Percentiles rank a stretch among this genome's conserved stretches.
These are phyloP conservation scores for Myotis myotis DNA, from an alignment of 2,797 vertebrate genomes.

Conservation along the genomic window DNA sequence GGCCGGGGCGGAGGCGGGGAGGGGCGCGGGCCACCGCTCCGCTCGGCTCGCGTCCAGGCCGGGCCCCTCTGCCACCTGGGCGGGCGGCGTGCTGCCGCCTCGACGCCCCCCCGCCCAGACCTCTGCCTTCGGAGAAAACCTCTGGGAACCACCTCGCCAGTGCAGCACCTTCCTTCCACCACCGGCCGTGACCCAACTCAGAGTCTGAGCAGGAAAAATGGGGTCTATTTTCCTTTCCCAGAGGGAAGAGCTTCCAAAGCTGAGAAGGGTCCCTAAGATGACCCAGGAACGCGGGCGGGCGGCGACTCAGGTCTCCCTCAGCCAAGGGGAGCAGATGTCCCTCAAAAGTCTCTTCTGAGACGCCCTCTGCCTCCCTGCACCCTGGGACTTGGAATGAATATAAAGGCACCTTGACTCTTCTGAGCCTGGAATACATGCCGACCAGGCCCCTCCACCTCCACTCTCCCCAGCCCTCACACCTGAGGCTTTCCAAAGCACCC, in stretches of 20 bases:
- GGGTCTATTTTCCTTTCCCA: neutral
- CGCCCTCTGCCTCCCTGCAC: neutral
- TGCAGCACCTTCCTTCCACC: neutral
- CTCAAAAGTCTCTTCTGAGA: neutral
- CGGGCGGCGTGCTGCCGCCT: neutral
- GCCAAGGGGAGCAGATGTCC: neutral
- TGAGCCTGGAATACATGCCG: neutral
- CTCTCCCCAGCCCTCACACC: neutral
- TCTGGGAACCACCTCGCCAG: neutral
- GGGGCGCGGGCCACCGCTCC: slow-evolving; percentile 49
- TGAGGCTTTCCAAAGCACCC: neutral
- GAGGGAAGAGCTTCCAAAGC: neutral
- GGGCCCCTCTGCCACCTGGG: slow-evolving; percentile 58
- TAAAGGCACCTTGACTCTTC: neutral
- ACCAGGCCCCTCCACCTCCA: neutral
- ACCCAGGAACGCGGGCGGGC: too few relatives aligned
- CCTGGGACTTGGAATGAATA: neutral
- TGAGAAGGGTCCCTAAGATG: neutral
- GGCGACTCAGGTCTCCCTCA: neutral
- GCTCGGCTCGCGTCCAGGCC: neutral
- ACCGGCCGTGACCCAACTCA: neutral
- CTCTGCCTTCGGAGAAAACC: neutral
- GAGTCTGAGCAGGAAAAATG: neutral
- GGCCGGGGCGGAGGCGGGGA: slow-evolving; percentile 70
- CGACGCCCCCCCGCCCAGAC: too few relatives aligned